A percentile compares a stretch with the other conserved stretches of the same genome.
These are phyloP conservation scores for Anoura caudifer DNA, from an alignment of 2,113 vertebrate genomes.

Conservation along the genomic window DNA sequence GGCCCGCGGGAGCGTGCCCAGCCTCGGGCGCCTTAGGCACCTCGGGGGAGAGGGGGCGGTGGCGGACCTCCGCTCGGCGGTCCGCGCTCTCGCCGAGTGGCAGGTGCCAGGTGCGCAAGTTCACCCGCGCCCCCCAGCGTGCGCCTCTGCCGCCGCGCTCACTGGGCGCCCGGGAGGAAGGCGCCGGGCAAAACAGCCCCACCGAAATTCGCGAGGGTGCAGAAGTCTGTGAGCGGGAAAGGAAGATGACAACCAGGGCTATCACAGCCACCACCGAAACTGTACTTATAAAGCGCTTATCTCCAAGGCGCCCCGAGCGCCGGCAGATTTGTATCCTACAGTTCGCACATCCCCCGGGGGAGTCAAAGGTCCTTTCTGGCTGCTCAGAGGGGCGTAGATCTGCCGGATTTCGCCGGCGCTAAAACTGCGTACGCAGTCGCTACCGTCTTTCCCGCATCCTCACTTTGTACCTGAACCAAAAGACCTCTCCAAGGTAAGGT, in stretches of 20 bases:
- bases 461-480: not conserved
- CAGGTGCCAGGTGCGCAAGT: slow-evolving; percentile 68
- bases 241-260: not conserved
- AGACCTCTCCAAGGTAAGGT: not conserved
- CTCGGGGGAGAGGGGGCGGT: not conserved
- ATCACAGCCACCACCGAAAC: not conserved
- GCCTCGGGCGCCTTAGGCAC: not conserved
- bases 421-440: not conserved
- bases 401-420: not conserved
- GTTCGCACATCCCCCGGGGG: not conserved
- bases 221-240: not conserved
- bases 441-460: too few relatives aligned
- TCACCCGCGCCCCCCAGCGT: not conserved
- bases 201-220: not conserved
- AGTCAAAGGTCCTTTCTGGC: not conserved
- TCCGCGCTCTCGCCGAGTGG: not conserved
- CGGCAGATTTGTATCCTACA: not conserved
- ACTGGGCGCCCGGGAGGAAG: not conserved
- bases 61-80: not conserved
- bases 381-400: not conserved
- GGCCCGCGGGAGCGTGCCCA: slow-evolving; percentile 50
- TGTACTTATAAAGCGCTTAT: not conserved
- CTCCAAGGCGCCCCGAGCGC: not conserved
- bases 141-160: not conserved
- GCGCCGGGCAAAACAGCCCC: not conserved